Evolutionary conservation across 2,888 invertebrate genomes (phyloP).

Genomic region (Perdita meconis): DNA sequence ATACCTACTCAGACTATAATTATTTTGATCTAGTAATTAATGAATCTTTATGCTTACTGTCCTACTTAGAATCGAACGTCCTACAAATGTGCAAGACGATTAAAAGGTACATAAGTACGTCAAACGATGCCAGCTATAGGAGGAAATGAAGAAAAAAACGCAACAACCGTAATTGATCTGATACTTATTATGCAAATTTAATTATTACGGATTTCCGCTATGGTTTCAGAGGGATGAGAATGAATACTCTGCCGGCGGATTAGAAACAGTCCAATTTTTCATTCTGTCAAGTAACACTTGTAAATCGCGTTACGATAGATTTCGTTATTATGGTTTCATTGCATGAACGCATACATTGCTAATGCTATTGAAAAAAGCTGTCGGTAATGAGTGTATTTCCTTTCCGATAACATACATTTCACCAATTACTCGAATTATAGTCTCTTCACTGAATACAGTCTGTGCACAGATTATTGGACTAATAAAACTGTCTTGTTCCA

Average conservation of each 20-base stretch:
- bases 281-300: conserved; percentile 17
- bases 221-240: conserved; percentile 17
- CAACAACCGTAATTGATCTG: neutral
- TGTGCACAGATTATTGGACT: too few relatives aligned
- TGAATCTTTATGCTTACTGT: too few relatives aligned
- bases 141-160: neutral
- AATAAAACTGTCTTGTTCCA: too few relatives aligned
- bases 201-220: conserved; percentile 39
- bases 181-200: conserved; percentile 30
- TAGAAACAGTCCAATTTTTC: conserved; percentile 16
- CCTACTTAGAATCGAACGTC: too few relatives aligned
- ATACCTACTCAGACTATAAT: too few relatives aligned
- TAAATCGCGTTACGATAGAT: conserved; percentile 37
- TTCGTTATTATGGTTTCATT: conserved; percentile 40
- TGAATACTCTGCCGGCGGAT: conserved; percentile 17
- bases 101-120: too few relatives aligned
- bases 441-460: too few relatives aligned
- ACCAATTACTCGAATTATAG: too few relatives aligned
- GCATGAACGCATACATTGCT: neutral
- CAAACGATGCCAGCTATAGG: neutral
- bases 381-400: neutral
- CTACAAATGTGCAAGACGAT: neutral
- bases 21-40: too few relatives aligned
- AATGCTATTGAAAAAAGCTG: neutral
- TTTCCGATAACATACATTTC: neutral